Evolutionary conservation across 2,113 vertebrate genomes (phyloP).

Genomic region (Macrotus californicus): DNA sequence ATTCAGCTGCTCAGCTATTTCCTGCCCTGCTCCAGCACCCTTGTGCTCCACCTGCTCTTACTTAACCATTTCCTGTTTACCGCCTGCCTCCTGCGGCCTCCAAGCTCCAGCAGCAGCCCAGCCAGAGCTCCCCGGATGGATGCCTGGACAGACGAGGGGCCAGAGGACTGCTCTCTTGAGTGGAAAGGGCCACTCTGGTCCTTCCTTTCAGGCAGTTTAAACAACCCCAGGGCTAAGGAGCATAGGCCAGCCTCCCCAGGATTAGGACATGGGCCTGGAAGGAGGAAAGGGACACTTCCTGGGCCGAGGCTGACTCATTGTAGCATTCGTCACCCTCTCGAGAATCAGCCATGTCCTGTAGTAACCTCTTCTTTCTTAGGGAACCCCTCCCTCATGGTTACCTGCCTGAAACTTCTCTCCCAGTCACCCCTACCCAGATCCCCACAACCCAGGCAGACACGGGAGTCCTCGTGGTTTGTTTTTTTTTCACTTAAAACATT

Average conservation of each 20-base stretch:
- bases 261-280: not conserved
- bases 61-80: slow-evolving; percentile 84
- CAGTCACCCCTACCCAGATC: fast-evolving
- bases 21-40: slow-evolving; percentile 75
- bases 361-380: not conserved
- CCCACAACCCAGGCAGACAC: not conserved
- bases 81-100: slow-evolving; percentile 64
- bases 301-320: not conserved
- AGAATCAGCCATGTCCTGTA: not conserved
- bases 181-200: not conserved
- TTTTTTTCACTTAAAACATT: not conserved
- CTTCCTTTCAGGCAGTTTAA: not conserved
- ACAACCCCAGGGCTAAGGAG: not conserved
- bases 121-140: not conserved
- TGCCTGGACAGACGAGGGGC: not conserved
- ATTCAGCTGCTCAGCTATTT: slow-evolving; percentile 81
- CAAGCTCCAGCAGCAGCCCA: slow-evolving; percentile 30
- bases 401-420: not conserved
- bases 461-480: not conserved
- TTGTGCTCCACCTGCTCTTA: slow-evolving; percentile 79
- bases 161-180: not conserved
- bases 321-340: not conserved
- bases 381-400: not conserved
- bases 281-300: not conserved
- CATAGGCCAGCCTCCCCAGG: not conserved